phyloP scores from a whole-genome alignment of 2,888 invertebrate species.

The Drosophila limbata region DNA sequence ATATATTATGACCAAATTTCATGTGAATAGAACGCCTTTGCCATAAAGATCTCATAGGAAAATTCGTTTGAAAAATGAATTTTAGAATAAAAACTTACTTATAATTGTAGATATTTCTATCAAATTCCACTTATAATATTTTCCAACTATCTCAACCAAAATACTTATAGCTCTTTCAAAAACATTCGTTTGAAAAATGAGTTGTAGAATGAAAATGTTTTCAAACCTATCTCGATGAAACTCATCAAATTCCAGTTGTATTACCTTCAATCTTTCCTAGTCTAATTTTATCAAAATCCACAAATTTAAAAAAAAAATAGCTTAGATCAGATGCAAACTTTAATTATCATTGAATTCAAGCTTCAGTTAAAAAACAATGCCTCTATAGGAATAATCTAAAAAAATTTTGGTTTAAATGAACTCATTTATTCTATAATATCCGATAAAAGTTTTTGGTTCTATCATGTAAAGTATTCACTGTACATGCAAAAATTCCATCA shows the following conservation, averaged over 20 bases:
- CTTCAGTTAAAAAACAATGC: background rate
- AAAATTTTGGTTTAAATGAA: background rate
- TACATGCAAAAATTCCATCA: constrained; percentile 51
- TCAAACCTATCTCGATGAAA: background rate
- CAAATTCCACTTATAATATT: no score
- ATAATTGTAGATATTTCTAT: no score
- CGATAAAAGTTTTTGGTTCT: background rate
- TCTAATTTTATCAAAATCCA: background rate
- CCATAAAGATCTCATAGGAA: background rate
- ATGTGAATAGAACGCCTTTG: background rate
- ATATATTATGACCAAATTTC: background rate
- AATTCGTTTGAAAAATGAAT: background rate
- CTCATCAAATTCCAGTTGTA: background rate
- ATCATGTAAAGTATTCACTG: constrained; percentile 33
- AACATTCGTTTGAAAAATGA: background rate
- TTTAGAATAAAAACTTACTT: background rate
- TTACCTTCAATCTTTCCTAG: background rate
- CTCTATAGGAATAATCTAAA: background rate
- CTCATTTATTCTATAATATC: background rate
- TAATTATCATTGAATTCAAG: background rate
- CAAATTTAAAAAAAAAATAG: background rate
- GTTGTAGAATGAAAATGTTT: background rate
- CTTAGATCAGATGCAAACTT: background rate
- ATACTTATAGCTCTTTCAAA: no score
- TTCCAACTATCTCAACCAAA: no score